A percentile compares a stretch with the other conserved stretches of the same genome.
Conservation (phyloP, 1,140 invertebrate species). For the Batillaria attramentaria region DNA sequence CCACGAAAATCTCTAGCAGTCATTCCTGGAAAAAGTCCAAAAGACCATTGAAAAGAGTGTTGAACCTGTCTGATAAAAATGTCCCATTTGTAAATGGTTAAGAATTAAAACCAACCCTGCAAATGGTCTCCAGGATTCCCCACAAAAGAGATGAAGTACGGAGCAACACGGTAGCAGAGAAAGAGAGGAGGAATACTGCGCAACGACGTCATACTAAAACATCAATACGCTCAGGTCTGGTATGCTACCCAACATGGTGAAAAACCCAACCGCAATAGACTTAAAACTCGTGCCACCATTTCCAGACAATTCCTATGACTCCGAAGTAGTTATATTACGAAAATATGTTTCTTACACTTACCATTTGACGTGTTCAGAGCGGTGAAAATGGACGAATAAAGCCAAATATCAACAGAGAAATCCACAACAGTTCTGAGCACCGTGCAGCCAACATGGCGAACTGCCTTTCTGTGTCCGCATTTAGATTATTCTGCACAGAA, state of each 20-base stretch:
- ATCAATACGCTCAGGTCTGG: too few species aligned
- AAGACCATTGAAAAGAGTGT: neutral
- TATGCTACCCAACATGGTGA: too few species aligned
- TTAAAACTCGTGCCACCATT: neutral
- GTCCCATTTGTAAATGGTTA: neutral
- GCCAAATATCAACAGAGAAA: neutral
- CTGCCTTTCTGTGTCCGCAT: neutral
- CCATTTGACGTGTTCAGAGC: neutral
- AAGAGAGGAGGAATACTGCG: neutral
- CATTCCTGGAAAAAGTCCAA: conserved; percentile 13
- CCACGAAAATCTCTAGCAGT: conserved; percentile 23
- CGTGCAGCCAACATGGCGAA: conserved; percentile 23
- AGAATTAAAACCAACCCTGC: neutral
- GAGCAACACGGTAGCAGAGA: neutral
- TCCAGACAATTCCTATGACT: neutral
- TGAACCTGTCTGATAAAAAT: neutral
- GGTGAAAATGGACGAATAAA: neutral
- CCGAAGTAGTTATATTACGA: neutral
- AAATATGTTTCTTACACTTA: neutral
- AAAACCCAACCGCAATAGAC: neutral
- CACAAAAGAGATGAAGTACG: neutral
- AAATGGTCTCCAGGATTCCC: neutral
- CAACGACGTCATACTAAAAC: too few species aligned
- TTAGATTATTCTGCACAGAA: neutral
- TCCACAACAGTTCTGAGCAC: neutral